Evolutionary conservation across 2,797 vertebrate species (phyloP).

Genomic region (Siniperca scherzeri): DNA sequence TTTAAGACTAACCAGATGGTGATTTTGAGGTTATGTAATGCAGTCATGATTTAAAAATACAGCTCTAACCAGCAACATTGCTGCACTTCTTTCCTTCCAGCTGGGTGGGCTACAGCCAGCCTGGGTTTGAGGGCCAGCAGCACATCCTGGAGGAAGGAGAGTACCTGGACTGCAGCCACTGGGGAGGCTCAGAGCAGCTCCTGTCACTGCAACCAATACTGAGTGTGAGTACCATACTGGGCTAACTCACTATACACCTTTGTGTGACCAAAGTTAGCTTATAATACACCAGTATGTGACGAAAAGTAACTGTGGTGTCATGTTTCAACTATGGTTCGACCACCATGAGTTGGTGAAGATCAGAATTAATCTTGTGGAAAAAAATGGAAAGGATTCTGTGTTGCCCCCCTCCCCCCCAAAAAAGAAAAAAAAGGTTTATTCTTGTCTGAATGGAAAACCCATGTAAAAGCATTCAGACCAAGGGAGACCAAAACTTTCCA

Average conservation of each 20-base stretch:
- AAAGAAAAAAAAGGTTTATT: background rate
- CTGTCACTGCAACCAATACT: slow-evolving; percentile 90
- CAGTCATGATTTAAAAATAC: background rate
- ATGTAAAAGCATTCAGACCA: background rate
- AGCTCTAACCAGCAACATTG: background rate
- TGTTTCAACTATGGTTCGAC: background rate
- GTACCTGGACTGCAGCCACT: slow-evolving; percentile 90
- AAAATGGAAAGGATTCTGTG: background rate
- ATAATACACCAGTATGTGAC: background rate
- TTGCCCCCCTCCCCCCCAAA: background rate
- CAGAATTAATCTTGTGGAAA: background rate
- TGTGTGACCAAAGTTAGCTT: background rate
- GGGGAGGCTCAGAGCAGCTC: slow-evolving; percentile 88
- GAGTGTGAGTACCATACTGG: slow-evolving; percentile 86
- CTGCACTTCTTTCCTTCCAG: slow-evolving; percentile 73
- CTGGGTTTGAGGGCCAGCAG: slow-evolving; percentile 92
- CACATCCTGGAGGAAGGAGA: slow-evolving; percentile 95
- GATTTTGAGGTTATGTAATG: slow-evolving; percentile 32
- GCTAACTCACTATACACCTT: background rate
- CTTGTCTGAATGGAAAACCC: slow-evolving; percentile 10
- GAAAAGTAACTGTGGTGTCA: background rate
- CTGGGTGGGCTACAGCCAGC: slow-evolving; percentile 93
- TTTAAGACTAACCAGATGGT: background rate
- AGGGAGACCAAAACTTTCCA: slow-evolving; percentile 3
- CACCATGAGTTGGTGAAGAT: background rate